Evolutionary conservation across 2,113 vertebrate species (phyloP), one percentile per base, ranked within the genome.

Genomic region (Lucifuga dentata): DNA sequence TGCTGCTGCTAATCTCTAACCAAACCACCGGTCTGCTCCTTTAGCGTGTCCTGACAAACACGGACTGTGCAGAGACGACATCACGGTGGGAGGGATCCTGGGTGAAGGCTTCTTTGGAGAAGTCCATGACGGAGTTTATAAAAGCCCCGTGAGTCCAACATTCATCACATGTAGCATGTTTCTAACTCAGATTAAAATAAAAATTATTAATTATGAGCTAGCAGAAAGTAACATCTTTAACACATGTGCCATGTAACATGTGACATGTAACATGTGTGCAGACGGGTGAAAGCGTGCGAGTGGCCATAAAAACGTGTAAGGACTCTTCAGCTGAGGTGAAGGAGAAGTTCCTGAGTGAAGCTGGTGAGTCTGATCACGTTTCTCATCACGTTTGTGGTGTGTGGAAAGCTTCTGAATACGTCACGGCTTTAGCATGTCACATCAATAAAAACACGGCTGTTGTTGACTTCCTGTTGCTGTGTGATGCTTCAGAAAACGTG

Each of bases 291-390:
- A 80, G 76, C 41, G 41, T 95, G 41, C 86, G 48, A 0, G 97
- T 99, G 8, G 97, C 97, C 0, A 93, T 98, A 41, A 99, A 99
- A 92, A 99, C 96, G 5, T 99, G 97, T 62, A 99, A 99, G 84
- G 94, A 96, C 56, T 95, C 93, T 23, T 90, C 94, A 1, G 85
- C 76, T 0, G 96, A 97, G 2, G 95, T 96, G 10, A 96, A 94
- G 77, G 95, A 98, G 56, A 99, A 98, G 81, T 98, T 99, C 76
- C 92, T 99, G 76, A 95, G 95, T 0, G 97, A 98, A 90, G 97
- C 96, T 0, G 93, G 97, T 99, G 83, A 90, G 90, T 64, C n/a
- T n/a, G n/a, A n/a, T n/a, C n/a, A n/a, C n/a, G n/a, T n/a, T n/a
- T n/a, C n/a, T n/a, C n/a, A n/a, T n/a, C n/a, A n/a, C n/a, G n/a